Base-by-base conservation (phyloP, 2,113 vertebrate genomes). In the Pomatostomus ruficeps region DNA sequence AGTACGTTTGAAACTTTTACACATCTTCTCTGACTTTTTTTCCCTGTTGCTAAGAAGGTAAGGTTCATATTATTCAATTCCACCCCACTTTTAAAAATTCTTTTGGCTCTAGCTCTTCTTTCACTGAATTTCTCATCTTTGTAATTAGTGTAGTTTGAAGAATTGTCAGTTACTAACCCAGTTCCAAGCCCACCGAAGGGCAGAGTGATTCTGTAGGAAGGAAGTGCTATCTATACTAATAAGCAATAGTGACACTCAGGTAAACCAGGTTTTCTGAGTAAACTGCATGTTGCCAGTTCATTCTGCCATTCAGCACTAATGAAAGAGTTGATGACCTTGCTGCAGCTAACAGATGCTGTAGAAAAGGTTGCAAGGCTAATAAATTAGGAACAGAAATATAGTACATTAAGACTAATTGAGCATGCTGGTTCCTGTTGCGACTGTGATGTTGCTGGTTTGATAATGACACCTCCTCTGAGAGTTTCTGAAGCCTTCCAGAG, bases 371-470 rank as follows among this genome's bases (percentile, higher is more conserved):
- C 66, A 73, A 73, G 49, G 40, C 78, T 72, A 57, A 88, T 94
- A 68, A 89, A 88, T 85, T 73, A 72, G 62, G 49, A 85, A 70
- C 24, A 22, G 48, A 89, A 94, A 71, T 67, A 59, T 13, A 52
- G 52, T 85, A 35, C 45, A 79, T 94, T 88, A 88, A 82, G 78
- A 76, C 70, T 93, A 93, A 96, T 63, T 82, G 74, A 94, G 82
- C 75, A 31, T 93, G 58, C 70, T 57, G 49, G 21, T 83, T 88
- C 71, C 71, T 90, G 45, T 76, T 91, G 87, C 0, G 7, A 61
- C 36, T 43, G 23, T 82, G 71, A 79, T 85, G 67, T 57, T 82
- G n/a, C 74, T 88, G 58, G 42, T 28, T 94, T 68, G 66, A 66
- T 85, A 72, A 88, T 48, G 45, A 57, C 26, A 45, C 23, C 10